A percentile compares a stretch with the other conserved stretches of the same genome.
Evolutionary conservation across 2,888 invertebrate genomes (phyloP).

Genomic region (Unio delphinus): DNA sequence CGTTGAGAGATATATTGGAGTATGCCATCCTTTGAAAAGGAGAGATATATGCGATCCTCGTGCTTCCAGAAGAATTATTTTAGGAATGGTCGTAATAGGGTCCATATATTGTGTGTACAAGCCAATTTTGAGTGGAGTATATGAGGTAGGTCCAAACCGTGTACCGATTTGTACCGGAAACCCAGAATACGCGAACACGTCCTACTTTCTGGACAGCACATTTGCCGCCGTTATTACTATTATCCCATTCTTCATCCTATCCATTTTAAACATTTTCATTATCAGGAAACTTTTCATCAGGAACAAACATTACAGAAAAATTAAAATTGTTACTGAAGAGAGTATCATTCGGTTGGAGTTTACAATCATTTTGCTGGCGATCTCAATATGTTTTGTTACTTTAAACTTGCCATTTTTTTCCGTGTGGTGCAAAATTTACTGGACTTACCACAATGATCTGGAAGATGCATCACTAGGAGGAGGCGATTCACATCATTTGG

Average conservation of each 20-base stretch:
- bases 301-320: conserved; percentile 46
- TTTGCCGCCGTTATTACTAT: conserved; percentile 63
- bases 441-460: conserved; percentile 11
- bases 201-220: conserved; percentile 58
- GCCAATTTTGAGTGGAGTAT: conserved; percentile 51
- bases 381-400: conserved; percentile 65
- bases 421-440: conserved; percentile 57
- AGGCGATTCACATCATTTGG: conserved; percentile 15
- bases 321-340: conserved; percentile 52
- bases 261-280: conserved; percentile 61
- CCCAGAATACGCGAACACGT: conserved; percentile 36
- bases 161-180: conserved; percentile 49
- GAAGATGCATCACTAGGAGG: neutral
- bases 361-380: conserved; percentile 62
- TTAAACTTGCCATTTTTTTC: conserved; percentile 66
- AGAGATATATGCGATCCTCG: conserved; percentile 57
- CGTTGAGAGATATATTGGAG: conserved; percentile 64
- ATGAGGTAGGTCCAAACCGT: conserved; percentile 19
- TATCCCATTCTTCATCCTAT: conserved; percentile 64
- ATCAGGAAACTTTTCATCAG: conserved; percentile 57
- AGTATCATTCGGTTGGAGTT: conserved; percentile 64
- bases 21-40: conserved; percentile 62
- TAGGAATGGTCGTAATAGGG: conserved; percentile 42
- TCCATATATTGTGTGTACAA: conserved; percentile 54
- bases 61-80: conserved; percentile 53